A percentile compares a stretch with the other conserved stretches of the same genome.
Evolutionary conservation across 2,113 vertebrate species (phyloP).

Genomic region (Callospermophilus lateralis): DNA sequence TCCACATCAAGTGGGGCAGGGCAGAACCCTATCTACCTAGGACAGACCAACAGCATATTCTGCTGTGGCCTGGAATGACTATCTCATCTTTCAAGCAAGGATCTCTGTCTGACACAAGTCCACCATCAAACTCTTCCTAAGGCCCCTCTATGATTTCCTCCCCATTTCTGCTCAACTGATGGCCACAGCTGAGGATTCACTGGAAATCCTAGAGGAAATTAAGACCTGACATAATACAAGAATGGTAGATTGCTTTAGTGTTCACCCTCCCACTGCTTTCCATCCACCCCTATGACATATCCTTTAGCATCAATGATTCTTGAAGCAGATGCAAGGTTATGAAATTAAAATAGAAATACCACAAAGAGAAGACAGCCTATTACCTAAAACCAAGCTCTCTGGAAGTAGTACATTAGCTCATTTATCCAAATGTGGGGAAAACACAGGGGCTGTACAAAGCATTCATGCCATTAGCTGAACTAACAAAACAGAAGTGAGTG

Average conservation of each 20-base stretch:
- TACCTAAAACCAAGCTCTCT: conserved; percentile 30
- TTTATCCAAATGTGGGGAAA: background rate
- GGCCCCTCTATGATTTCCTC: background rate
- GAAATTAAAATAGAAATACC: conserved; percentile 45
- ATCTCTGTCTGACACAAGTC: background rate
- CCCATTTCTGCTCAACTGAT: background rate
- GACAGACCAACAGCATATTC: background rate
- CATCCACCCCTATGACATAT: too few relatives aligned
- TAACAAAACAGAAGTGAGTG: conserved; percentile 5
- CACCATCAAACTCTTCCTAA: background rate
- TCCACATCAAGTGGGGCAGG: background rate
- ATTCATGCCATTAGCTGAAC: background rate
- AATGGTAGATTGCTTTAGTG: background rate
- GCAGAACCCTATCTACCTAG: background rate
- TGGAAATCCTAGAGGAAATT: background rate
- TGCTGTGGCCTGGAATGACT: background rate
- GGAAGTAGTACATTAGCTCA: background rate
- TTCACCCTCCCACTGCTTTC: background rate
- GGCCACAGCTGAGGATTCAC: background rate
- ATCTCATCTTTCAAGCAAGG: background rate
- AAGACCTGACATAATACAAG: background rate
- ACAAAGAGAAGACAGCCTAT: conserved; percentile 5
- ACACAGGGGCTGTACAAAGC: background rate
- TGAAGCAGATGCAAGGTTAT: background rate
- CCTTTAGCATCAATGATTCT: background rate